Evolutionary conservation across 1,140 invertebrate species (phyloP).

Genomic region (Venturia canescens): DNA sequence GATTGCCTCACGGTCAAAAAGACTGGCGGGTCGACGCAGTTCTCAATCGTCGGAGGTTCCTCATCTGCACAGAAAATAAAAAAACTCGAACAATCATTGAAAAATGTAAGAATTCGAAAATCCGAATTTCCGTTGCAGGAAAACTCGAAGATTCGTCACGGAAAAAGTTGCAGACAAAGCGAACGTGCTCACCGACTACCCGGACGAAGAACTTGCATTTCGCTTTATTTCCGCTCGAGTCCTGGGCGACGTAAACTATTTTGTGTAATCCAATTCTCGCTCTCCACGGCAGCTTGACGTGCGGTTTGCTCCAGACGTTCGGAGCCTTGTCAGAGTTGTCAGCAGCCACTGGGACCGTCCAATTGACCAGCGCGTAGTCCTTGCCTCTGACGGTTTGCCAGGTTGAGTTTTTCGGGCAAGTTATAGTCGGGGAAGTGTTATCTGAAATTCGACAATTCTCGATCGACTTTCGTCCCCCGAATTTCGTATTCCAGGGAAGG

Average conservation of each 20-base stretch:
- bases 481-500: too few relatives aligned
- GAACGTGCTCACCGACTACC: slow-evolving; percentile 75
- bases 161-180: not conserved
- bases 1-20: slow-evolving; percentile 74
- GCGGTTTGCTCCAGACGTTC: slow-evolving; percentile 64
- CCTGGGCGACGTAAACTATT: slow-evolving; percentile 78
- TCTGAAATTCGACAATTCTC: slow-evolving; percentile 66
- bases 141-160: too few relatives aligned
- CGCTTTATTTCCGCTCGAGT: slow-evolving; percentile 77
- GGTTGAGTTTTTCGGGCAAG: slow-evolving; percentile 77
- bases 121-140: not conserved
- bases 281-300: slow-evolving; percentile 68
- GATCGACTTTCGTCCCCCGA: not conserved
- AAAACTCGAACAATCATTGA: not conserved
- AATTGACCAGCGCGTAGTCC: slow-evolving; percentile 78
- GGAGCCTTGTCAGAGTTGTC: slow-evolving; percentile 60
- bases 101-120: not conserved
- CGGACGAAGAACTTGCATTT: slow-evolving; percentile 78
- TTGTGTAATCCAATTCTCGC: slow-evolving; percentile 74
- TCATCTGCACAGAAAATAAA: slow-evolving; percentile 78
- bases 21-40: slow-evolving; percentile 79
- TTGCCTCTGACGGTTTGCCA: slow-evolving; percentile 72
- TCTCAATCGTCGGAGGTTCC: slow-evolving; percentile 81
- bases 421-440: slow-evolving; percentile 76
- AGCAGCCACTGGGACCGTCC: slow-evolving; percentile 74